These are phyloP conservation scores for Rynchops niger DNA, from an alignment of 2,113 vertebrate genomes.

Conservation along the genomic window DNA sequence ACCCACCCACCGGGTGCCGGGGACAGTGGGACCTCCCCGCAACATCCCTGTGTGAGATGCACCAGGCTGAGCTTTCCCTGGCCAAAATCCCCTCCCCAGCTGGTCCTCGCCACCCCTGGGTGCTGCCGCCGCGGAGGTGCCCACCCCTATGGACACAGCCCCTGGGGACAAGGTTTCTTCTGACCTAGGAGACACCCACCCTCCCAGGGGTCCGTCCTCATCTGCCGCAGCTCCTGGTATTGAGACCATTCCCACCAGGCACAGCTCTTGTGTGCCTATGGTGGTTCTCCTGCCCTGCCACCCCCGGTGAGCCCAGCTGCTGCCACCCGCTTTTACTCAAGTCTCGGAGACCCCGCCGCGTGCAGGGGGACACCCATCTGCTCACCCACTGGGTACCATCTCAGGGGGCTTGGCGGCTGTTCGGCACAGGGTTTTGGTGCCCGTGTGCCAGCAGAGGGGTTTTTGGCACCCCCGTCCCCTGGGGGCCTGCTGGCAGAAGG, in stretches of 20 bases:
- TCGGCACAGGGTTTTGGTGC: background rate
- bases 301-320: background rate
- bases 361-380: background rate
- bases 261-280: background rate
- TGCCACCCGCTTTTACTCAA: background rate
- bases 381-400: background rate
- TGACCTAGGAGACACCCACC: background rate
- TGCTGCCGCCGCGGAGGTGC: background rate
- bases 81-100: background rate
- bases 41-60: background rate
- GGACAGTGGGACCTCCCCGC: background rate
- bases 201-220: background rate
- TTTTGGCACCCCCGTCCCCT: background rate
- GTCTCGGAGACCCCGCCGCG: background rate
- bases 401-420: background rate
- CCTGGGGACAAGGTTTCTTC: background rate
- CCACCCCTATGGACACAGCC: fast-evolving
- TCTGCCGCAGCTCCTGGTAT: background rate
- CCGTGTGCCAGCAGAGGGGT: background rate
- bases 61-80: background rate
- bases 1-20: background rate
- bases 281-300: background rate
- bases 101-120: background rate
- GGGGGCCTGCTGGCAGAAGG: background rate
- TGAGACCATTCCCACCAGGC: background rate